A percentile compares a stretch with the other conserved stretches of the same genome.
Conservation (phyloP, 2,113 vertebrate species). For the Aix galericulata region DNA sequence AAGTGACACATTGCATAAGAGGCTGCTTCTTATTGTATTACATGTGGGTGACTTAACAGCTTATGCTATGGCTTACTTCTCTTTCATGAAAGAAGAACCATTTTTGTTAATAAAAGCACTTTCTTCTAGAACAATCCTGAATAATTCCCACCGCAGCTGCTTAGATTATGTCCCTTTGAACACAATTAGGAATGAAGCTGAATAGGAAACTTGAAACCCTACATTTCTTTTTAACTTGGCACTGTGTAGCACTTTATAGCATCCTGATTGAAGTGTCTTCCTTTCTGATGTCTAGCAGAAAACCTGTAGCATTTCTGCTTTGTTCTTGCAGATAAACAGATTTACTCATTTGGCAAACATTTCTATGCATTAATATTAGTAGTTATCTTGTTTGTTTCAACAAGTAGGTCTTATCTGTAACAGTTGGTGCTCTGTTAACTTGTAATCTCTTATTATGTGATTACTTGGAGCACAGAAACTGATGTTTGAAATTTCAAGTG, state of each 20-base stretch:
- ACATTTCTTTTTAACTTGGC: neutral
- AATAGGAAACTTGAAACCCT: neutral
- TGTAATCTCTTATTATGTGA: neutral
- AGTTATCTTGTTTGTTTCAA: neutral
- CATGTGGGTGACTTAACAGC: neutral
- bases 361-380: neutral
- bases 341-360: neutral
- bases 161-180: neutral
- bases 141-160: neutral
- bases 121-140: neutral
- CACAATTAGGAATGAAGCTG: neutral
- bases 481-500: neutral
- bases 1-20: neutral
- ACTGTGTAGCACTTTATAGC: neutral
- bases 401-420: neutral
- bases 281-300: neutral
- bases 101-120: slow-evolving; percentile 17
- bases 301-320: neutral
- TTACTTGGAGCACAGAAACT: neutral
- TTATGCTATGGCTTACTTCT: neutral
- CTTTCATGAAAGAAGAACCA: neutral
- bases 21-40: slow-evolving; percentile 18
- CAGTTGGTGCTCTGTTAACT: neutral
- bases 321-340: neutral
- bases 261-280: neutral